Evolutionary conservation across 2,888 invertebrate species (phyloP), one percentile per base, ranked within the genome.

Genomic region (Cerastoderma edule): DNA sequence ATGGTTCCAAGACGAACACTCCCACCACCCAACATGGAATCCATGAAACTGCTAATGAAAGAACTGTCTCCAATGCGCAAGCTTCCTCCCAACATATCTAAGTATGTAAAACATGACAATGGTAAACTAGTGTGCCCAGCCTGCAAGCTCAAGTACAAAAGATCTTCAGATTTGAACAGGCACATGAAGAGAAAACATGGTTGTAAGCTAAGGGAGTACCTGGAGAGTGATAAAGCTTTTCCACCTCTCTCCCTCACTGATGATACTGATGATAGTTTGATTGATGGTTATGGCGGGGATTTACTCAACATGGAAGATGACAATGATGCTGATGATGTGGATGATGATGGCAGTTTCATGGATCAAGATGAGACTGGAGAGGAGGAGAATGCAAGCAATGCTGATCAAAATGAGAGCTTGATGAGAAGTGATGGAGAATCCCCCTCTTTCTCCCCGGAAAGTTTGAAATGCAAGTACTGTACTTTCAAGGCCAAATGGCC

Each of bases 401-500:
- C 48, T 54, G 80, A 76, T 39, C 70, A 71, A 48, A 67, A 73
- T 67, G 72, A 72, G 44, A 68, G 74, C 44, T n/a, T n/a, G n/a
- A n/a, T n/a, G n/a, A n/a, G n/a, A n/a, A n/a, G n/a, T n/a, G 66
- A 66, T 35, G 78, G 78, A 32, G 72, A 72, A 24, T 53, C 54
- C 2, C 67, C 65, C 1, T 22, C 35, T 24, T 46, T 75, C 1
- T 32, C 72, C 16, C 50, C 68, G 10, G 78, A 80, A 35, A 54
- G 74, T 32, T 68, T 90, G 57, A 86, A 89, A 67, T 93, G 93
- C 79, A 84, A 87, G 0, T 87, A 91, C 60, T 93, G 93, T 77
- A 87, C 88, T 53, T 93, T 93, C 80, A 81, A 90, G 39, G 93
- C 93, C 3, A 92, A 91, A 68, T 92, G 92, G 89, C 90, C 91